Evolutionary conservation across 2,888 invertebrate genomes (phyloP).

Genomic region (Plemyria rubiginata): DNA sequence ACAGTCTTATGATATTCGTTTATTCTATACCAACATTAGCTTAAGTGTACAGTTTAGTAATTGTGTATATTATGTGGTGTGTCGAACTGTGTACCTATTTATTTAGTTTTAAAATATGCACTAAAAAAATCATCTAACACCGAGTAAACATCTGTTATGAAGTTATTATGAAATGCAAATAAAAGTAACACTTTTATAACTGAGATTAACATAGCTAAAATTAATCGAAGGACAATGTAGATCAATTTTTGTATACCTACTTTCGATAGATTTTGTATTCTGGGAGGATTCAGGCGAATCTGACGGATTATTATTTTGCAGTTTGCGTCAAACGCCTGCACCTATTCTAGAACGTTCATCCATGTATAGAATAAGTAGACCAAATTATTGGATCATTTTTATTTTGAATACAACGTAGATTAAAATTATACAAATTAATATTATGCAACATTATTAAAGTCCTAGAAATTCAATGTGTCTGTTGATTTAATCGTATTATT

Average conservation of each 20-base stretch:
- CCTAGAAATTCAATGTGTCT: conserved; percentile 53
- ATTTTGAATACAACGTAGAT: conserved; percentile 30
- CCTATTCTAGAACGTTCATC: conserved; percentile 6
- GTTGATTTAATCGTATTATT: conserved; percentile 63
- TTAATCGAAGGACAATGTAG: conserved; percentile 4
- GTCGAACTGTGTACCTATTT: conserved; percentile 62
- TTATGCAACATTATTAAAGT: conserved; percentile 33
- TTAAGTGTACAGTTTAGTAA: conserved; percentile 67
- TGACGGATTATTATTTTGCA: conserved; percentile 7
- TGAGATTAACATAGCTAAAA: conserved; percentile 1
- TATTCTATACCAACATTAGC: conserved; percentile 57
- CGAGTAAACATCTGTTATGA: not conserved
- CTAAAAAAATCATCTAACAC: conserved; percentile 52
- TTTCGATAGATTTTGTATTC: conserved; percentile 20
- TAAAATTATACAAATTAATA: conserved; percentile 41
- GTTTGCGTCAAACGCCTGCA: conserved; percentile 22
- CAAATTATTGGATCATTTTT: conserved; percentile 26
- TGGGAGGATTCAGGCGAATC: conserved; percentile 7
- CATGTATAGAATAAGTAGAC: conserved; percentile 28
- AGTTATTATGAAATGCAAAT: conserved; percentile 2
- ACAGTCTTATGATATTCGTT: conserved; percentile 51
- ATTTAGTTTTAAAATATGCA: conserved; percentile 66
- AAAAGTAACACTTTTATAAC: not conserved
- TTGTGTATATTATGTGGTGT: conserved; percentile 66
- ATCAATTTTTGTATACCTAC: conserved; percentile 23